These are phyloP conservation scores for Borostomias antarcticus DNA, from an alignment of 2,797 vertebrate species.

Conservation along the genomic window DNA sequence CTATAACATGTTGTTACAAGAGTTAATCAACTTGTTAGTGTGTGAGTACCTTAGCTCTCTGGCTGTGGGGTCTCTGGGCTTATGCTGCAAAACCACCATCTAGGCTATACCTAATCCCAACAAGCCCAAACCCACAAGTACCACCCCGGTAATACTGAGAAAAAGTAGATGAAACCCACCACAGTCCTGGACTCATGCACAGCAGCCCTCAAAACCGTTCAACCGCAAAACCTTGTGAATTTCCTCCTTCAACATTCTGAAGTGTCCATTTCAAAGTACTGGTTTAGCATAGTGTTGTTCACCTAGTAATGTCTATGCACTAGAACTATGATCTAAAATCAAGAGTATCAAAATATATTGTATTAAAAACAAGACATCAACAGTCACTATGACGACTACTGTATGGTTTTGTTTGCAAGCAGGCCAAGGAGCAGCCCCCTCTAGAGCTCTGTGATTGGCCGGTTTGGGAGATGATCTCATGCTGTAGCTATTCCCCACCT, in stretches of 20 bases:
- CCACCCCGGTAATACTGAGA: not conserved
- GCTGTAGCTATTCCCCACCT: slow-evolving; percentile 21
- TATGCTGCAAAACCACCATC: slow-evolving; percentile 3
- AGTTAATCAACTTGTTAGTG: slow-evolving; percentile 45
- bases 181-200: not conserved
- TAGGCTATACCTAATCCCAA: slow-evolving; percentile 2
- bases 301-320: not conserved
- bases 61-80: slow-evolving; percentile 11
- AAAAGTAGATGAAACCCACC: slow-evolving; percentile 6
- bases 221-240: not conserved
- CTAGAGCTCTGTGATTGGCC: not conserved
- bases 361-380: not conserved
- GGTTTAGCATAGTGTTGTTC: not conserved
- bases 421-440: not conserved
- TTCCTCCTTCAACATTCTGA: not conserved
- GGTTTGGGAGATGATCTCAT: slow-evolving; percentile 25
- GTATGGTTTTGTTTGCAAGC: not conserved
- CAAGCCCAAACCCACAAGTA: slow-evolving; percentile 4
- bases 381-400: not conserved
- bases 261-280: not conserved
- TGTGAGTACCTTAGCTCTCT: slow-evolving; percentile 29
- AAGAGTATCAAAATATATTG: not conserved
- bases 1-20: slow-evolving; percentile 19
- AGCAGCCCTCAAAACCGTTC: not conserved
- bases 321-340: too few relatives aligned